phyloP scores from a whole-genome alignment of 2,113 vertebrate species.

The Poecile atricapillus region DNA sequence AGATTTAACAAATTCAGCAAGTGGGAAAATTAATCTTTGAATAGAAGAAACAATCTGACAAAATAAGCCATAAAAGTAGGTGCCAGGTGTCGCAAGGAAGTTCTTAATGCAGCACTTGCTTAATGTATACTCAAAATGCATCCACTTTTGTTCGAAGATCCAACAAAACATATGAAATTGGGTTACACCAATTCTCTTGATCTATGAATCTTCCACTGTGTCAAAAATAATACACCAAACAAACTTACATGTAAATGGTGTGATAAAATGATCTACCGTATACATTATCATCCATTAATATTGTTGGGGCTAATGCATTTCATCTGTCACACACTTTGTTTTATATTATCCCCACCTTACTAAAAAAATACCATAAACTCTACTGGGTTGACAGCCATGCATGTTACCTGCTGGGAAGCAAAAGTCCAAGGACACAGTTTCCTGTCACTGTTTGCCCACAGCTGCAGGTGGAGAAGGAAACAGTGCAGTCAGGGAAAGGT shows the following conservation, averaged over 20 bases:
- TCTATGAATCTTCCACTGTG: slow-evolving; percentile 65
- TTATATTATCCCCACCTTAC: slow-evolving; percentile 45
- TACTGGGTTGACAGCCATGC: not conserved
- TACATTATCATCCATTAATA: slow-evolving; percentile 71
- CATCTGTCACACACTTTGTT: slow-evolving; percentile 50
- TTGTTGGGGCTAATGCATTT: slow-evolving; percentile 60
- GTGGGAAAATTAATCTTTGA: slow-evolving; percentile 66
- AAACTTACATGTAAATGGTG: slow-evolving; percentile 69
- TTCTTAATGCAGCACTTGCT: slow-evolving; percentile 57
- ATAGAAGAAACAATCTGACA: slow-evolving; percentile 62
- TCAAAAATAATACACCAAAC: slow-evolving; percentile 67
- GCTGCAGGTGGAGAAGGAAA: not conserved
- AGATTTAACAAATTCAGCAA: slow-evolving; percentile 66
- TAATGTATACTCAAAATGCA: slow-evolving; percentile 66
- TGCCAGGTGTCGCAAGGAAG: slow-evolving; percentile 55
- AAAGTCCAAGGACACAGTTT: not conserved
- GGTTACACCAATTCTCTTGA: slow-evolving; percentile 72
- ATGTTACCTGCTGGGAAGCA: not conserved
- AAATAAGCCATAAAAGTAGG: slow-evolving; percentile 61
- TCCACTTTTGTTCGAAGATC: slow-evolving; percentile 67
- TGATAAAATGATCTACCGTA: slow-evolving; percentile 67
- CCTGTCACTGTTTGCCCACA: not conserved
- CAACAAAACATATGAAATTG: slow-evolving; percentile 73
- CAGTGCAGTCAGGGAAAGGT: not conserved
- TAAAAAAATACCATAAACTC: slow-evolving; percentile 29